Evolutionary conservation across 2,113 vertebrate species (phyloP).

Genomic region (Kryptolebias marmoratus): DNA sequence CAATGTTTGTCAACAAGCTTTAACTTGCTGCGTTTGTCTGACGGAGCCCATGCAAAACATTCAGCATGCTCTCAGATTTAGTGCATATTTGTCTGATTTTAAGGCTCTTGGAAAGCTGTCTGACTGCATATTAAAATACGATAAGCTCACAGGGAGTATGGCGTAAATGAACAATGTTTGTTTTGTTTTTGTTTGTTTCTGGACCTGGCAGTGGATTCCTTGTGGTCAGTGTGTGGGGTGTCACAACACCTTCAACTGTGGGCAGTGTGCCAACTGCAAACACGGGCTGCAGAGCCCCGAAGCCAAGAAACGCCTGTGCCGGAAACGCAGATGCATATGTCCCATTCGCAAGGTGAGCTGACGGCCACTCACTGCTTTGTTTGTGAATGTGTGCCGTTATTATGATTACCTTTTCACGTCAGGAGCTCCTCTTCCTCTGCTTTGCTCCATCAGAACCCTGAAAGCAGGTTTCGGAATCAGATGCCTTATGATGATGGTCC

Average conservation of each 20-base stretch:
- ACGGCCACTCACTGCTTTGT: rapidly evolving
- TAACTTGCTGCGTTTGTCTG: not conserved
- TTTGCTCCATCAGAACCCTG: slow-evolving; percentile 33
- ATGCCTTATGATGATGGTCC: slow-evolving; percentile 39
- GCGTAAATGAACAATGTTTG: not conserved
- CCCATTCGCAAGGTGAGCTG: slow-evolving; percentile 77
- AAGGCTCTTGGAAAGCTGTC: not conserved
- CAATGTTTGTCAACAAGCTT: not conserved
- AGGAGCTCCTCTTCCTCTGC: not conserved
- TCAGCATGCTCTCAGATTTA: not conserved
- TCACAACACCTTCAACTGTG: slow-evolving; percentile 84
- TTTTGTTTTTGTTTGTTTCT: not conserved
- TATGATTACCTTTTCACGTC: not conserved
- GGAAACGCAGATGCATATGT: slow-evolving; percentile 79
- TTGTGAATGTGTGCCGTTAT: not conserved
- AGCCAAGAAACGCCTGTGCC: slow-evolving; percentile 71
- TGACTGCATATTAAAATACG: not conserved
- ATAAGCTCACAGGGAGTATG: not conserved
- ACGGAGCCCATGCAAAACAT: not conserved
- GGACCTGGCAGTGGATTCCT: slow-evolving; percentile 80
- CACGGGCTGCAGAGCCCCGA: slow-evolving; percentile 64
- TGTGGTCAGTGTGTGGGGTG: slow-evolving; percentile 88
- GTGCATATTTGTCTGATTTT: not conserved
- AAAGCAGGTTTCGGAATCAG: slow-evolving; percentile 19
- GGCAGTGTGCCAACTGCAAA: slow-evolving; percentile 84